A percentile compares a stretch with the other conserved stretches of the same genome.
These are phyloP conservation scores for Polydrusus tereticollis DNA, from an alignment of 2,888 invertebrate genomes.

Conservation along the genomic window DNA sequence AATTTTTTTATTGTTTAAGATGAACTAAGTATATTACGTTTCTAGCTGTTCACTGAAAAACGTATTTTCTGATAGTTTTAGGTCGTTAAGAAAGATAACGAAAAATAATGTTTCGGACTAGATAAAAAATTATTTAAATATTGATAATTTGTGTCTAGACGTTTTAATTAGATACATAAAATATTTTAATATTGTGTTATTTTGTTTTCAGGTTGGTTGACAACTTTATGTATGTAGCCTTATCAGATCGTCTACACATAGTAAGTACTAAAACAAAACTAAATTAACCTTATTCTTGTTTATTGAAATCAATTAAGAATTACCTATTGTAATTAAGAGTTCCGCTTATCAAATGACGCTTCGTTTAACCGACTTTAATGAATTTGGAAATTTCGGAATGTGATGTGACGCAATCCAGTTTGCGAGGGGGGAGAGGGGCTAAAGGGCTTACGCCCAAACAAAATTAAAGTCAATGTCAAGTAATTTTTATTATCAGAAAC, in stretches of 20 bases:
- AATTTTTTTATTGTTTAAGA: too few species aligned
- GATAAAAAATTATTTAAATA: background rate
- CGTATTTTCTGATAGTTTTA: background rate
- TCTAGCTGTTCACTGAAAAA: too few species aligned
- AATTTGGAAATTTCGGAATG: too few species aligned
- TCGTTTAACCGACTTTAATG: too few species aligned
- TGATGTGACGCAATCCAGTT: too few species aligned
- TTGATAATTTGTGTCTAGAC: conserved; percentile 26
- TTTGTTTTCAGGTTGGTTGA: conserved; percentile 33
- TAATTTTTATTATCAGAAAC: too few species aligned
- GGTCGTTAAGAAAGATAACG: background rate
- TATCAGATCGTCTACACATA: background rate
- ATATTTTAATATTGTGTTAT: conserved; percentile 16
- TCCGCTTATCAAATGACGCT: too few species aligned
- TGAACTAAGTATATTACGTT: too few species aligned
- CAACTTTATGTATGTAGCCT: background rate
- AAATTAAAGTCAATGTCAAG: too few species aligned
- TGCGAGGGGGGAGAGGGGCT: too few species aligned
- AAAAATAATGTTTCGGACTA: background rate
- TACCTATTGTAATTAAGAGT: background rate
- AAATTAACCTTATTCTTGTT: background rate
- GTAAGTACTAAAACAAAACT: background rate
- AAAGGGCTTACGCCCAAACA: too few species aligned
- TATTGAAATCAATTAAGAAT: background rate
- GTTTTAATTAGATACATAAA: conserved; percentile 8